These are phyloP conservation scores for Asobara japonica DNA, from an alignment of 1,140 invertebrate species.

Conservation along the genomic window DNA sequence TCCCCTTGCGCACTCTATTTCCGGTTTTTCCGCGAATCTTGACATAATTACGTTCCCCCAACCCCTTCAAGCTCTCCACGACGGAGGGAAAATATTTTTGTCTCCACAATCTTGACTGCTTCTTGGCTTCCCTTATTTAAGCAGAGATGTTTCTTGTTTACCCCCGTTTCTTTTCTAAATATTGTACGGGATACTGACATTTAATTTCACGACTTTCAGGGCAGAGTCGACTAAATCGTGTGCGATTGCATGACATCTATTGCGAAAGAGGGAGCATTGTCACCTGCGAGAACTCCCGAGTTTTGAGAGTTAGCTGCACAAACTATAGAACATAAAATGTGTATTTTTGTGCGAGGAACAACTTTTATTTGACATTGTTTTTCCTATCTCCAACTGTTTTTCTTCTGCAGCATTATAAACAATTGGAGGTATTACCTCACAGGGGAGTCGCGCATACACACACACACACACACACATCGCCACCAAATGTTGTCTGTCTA, in stretches of 20 bases:
- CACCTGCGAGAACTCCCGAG: too few relatives aligned
- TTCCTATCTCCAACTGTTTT: too few relatives aligned
- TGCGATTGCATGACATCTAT: neutral
- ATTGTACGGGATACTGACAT: neutral
- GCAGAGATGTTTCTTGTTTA: neutral
- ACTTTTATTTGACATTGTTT: too few relatives aligned
- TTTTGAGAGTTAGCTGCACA: too few relatives aligned
- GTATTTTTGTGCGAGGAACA: too few relatives aligned
- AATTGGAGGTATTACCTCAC: too few relatives aligned
- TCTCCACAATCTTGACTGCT: neutral
- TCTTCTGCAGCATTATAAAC: too few relatives aligned
- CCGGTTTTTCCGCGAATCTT: conserved; percentile 23
- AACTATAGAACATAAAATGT: too few relatives aligned
- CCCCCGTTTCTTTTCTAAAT: neutral
- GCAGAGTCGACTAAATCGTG: neutral
- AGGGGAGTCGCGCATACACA: too few relatives aligned
- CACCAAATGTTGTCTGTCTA: too few relatives aligned
- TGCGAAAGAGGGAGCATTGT: too few relatives aligned
- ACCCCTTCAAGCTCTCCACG: neutral
- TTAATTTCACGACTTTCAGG: conserved; percentile 8
- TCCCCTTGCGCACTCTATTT: conserved; percentile 23
- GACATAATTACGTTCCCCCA: conserved; percentile 12
- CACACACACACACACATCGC: too few relatives aligned
- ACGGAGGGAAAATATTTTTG: neutral
- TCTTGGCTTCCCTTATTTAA: neutral